Conservation (phyloP, 2,888 invertebrate genomes). For the Chaetogeoica ovagalla region DNA sequence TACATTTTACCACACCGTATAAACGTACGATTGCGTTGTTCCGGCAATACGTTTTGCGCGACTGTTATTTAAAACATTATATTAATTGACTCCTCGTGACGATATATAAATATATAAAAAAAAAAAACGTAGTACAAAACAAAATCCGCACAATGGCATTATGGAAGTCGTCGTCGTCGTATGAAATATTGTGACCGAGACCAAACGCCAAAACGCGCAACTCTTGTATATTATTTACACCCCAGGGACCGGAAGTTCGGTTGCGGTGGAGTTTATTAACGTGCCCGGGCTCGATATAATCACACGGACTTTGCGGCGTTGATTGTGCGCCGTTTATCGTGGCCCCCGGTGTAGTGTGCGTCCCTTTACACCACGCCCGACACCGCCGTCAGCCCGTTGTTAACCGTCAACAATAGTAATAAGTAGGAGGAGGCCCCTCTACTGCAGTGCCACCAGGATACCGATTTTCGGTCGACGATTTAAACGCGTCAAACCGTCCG, state of each 20-base stretch:
- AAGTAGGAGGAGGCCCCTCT: background rate
- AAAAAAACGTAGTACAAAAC: no score
- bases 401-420: constrained; percentile 13
- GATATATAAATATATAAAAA: no score
- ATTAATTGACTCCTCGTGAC: no score
- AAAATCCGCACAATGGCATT: no score
- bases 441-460: background rate
- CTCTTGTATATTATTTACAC: background rate
- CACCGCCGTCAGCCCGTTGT: background rate
- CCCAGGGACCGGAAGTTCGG: constrained; percentile 26
- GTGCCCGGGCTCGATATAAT: constrained; percentile 14
- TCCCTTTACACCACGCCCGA: background rate
- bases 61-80: no score
- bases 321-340: background rate
- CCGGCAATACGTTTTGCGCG: no score
- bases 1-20: no score
- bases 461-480: constrained; percentile 37
- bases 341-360: background rate
- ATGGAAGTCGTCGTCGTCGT: no score
- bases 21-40: no score
- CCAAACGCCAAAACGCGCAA: background rate
- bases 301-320: background rate
- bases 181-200: no score
- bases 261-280: constrained; percentile 5
- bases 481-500: constrained; percentile 5